Evolutionary conservation across 2,113 vertebrate species (phyloP).

Genomic region (Prunella himalayana): DNA sequence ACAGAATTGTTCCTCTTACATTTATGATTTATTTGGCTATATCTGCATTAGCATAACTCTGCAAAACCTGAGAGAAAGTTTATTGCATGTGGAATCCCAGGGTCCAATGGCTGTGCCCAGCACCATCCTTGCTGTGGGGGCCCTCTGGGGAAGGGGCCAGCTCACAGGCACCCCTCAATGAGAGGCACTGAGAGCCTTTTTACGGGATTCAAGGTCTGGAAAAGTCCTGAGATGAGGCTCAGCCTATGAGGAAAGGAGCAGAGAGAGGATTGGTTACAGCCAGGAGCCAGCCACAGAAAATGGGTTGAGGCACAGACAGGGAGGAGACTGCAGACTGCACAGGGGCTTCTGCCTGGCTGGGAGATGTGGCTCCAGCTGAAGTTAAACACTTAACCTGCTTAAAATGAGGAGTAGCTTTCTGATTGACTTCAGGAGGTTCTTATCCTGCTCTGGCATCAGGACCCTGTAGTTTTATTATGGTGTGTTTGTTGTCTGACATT

Average conservation of each 20-base stretch:
- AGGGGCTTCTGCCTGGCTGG: background rate
- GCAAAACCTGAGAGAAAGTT: background rate
- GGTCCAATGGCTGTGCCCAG: background rate
- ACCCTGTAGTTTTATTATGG: background rate
- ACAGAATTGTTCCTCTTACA: background rate
- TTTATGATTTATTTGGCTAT: slow-evolving; percentile 8
- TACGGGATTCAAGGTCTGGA: slow-evolving; percentile 52
- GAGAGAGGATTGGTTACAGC: background rate
- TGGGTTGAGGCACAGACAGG: background rate
- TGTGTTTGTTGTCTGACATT: background rate
- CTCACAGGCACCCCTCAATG: slow-evolving; percentile 43
- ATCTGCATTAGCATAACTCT: background rate
- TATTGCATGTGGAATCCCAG: background rate
- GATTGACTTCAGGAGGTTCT: background rate
- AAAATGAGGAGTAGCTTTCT: background rate
- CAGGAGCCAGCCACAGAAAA: background rate
- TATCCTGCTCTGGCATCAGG: background rate
- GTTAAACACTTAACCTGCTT: background rate
- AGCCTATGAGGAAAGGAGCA: slow-evolving; percentile 65
- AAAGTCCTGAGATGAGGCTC: slow-evolving; percentile 83
- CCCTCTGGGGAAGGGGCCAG: slow-evolving; percentile 57
- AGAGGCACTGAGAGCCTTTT: slow-evolving; percentile 67
- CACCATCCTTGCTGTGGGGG: background rate
- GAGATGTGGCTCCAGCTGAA: background rate
- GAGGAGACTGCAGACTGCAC: background rate